Evolutionary conservation across 2,888 invertebrate genomes (phyloP).

Genomic region (Drosophila basisetae): DNA sequence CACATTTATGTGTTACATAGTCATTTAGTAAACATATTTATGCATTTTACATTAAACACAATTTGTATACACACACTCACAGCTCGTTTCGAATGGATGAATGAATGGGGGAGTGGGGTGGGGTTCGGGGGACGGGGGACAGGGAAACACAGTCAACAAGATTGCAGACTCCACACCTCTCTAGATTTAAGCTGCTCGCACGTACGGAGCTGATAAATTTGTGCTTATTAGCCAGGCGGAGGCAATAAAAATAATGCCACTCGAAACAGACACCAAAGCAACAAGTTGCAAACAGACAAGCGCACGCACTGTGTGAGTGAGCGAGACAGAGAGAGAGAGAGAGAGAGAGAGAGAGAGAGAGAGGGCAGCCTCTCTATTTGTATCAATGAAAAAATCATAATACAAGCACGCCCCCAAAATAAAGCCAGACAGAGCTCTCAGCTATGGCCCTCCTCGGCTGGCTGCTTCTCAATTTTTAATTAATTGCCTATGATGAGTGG

Average conservation of each 20-base stretch:
- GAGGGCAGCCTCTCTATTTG: conserved; percentile 61
- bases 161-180: conserved; percentile 7
- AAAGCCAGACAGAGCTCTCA: conserved; percentile 2
- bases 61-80: conserved; percentile 29
- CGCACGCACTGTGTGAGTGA: conserved; percentile 3
- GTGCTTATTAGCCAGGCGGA: conserved; percentile 69
- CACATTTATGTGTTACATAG: conserved; percentile 30
- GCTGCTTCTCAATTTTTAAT: conserved; percentile 68
- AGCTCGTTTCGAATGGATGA: conserved; percentile 5
- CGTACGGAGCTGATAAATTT: conserved; percentile 77
- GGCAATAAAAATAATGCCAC: conserved; percentile 62
- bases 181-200: conserved; percentile 60
- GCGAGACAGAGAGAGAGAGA: conserved; percentile 2
- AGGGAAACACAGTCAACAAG: conserved; percentile 8
- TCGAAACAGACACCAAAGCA: conserved; percentile 49
- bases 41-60: conserved; percentile 38
- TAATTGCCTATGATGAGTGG: conserved; percentile 80
- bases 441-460: conserved; percentile 4
- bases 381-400: conserved; percentile 82
- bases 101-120: not conserved
- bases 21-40: conserved; percentile 39
- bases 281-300: conserved; percentile 58
- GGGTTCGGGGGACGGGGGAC: not conserved
- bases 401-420: conserved; percentile 66
- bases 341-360: not conserved